These are phyloP conservation scores for Spicauda simplicius DNA, from an alignment of 2,888 invertebrate genomes.

Conservation along the genomic window DNA sequence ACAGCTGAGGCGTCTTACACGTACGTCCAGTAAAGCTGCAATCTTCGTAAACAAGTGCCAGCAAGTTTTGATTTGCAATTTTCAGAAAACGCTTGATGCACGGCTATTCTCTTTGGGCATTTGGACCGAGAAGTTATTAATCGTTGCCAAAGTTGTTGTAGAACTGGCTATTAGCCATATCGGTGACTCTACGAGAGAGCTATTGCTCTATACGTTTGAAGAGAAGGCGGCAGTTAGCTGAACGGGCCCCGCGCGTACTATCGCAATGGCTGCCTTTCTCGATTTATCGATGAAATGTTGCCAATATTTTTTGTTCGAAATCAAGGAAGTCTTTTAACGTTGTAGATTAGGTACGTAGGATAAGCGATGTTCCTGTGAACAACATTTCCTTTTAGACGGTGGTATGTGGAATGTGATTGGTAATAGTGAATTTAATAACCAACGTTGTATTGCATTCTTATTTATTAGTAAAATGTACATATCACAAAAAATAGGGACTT, in stretches of 20 bases:
- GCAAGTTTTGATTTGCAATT: conserved; percentile 24
- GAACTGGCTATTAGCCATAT: conserved; percentile 33
- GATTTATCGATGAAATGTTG: conserved; percentile 24
- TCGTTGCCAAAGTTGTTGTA: conserved; percentile 33
- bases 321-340: neutral
- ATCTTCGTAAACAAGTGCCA: conserved; percentile 27
- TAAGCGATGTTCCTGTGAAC: neutral
- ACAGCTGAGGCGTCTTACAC: conserved; percentile 19
- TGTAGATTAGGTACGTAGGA: neutral
- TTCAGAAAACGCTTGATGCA: conserved; percentile 9
- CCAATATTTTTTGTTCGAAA: conserved; percentile 17
- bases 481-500: too few relatives aligned
- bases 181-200: conserved; percentile 14
- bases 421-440: too few relatives aligned
- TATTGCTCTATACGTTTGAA: conserved; percentile 24
- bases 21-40: conserved; percentile 10
- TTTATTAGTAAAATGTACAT: too few relatives aligned
- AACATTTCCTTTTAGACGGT: neutral
- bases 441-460: too few relatives aligned
- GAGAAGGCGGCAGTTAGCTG: conserved; percentile 26
- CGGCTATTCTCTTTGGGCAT: conserved; percentile 12
- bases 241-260: conserved; percentile 21
- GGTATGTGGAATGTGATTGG: too few relatives aligned
- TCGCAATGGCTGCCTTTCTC: conserved; percentile 2
- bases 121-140: conserved; percentile 27